Base-by-base conservation (phyloP, 2,888 invertebrate genomes). In the Bimastos eiseni region DNA sequence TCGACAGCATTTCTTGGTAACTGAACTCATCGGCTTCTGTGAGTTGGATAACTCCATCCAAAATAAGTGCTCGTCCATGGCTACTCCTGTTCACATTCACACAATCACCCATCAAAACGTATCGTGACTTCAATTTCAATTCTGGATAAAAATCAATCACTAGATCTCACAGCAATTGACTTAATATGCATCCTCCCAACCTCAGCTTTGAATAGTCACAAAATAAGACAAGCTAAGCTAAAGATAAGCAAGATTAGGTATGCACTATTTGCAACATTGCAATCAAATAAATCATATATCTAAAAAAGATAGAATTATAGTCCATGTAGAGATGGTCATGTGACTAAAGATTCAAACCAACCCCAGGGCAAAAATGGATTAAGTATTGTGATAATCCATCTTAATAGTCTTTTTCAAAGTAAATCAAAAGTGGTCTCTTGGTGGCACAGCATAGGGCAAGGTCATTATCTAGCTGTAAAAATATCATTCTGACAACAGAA, bases 1-100 rank as follows among this genome's bases (percentile, higher is more conserved):
- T 98, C 0, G 98, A 96, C 93, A 99, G 98, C 98, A 99, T 99
- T 96, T 99, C 99, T 95, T 99, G 99, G 95, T 99, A 99, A 0
- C 98, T 97, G 95, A 98, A 98, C 95, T 99, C 99, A 96, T 99
- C 99, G 93, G 96, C 96, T 95, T 99, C 97, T 0, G 99, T 98
- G 94, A 98, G 98, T 94, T 99, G 99, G 93, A 99, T 98, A 41
- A 99, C 97, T 38, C 98, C 98, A 95, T 99, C 99, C 86, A 99
- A 95, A 4, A 98, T 97, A 89, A 99, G 95, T 3, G 97, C 98
- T 94, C 96, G 97, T 0, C 99, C 99, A 94, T 98, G 97, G 30
- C 93, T 93, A 89, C 93, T 93, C 91, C 93, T 93, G 90, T 37
- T 38, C 49, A 37, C 89, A 49, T 6, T 36, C n/a, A 89, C 17